A percentile compares a stretch with the other conserved stretches of the same genome.
phyloP scores from a whole-genome alignment of 1,140 invertebrate genomes.

The Heliconius nattereri region DNA sequence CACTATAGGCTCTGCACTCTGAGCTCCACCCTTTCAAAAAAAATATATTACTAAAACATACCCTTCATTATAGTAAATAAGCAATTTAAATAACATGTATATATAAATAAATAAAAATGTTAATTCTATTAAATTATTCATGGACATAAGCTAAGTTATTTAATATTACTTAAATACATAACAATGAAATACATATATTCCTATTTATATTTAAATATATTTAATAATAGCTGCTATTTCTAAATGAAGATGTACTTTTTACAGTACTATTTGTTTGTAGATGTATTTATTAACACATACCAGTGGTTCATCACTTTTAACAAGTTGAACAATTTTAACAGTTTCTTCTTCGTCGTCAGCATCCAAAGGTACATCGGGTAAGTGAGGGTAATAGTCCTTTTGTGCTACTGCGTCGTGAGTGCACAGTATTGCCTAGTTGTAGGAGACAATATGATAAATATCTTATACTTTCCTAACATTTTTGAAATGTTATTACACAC shows the following conservation, averaged over 20 bases:
- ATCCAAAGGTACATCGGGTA: constrained; percentile 93
- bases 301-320: constrained; percentile 98
- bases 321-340: constrained; percentile 97
- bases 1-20: constrained; percentile 96
- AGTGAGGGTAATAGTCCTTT: constrained; percentile 95
- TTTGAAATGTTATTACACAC: neutral
- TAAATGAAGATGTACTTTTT: constrained; percentile 59
- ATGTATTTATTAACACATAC: constrained; percentile 83
- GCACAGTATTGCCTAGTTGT: constrained; percentile 89
- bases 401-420: constrained; percentile 97
- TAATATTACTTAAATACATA: constrained; percentile 21
- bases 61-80: neutral
- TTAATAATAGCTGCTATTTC: constrained; percentile 73
- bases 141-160: constrained; percentile 4
- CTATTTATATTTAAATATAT: constrained; percentile 20
- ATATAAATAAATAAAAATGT: neutral
- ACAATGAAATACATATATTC: constrained; percentile 14
- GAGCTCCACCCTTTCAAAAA: constrained; percentile 90
- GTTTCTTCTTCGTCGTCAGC: constrained; percentile 96
- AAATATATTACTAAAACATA: constrained; percentile 51
- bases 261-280: neutral
- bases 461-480: neutral
- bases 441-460: neutral
- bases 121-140: neutral
- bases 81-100: constrained; percentile 7